phyloP scores from a whole-genome alignment of 2,113 vertebrate species.

The Pedetes capensis region DNA sequence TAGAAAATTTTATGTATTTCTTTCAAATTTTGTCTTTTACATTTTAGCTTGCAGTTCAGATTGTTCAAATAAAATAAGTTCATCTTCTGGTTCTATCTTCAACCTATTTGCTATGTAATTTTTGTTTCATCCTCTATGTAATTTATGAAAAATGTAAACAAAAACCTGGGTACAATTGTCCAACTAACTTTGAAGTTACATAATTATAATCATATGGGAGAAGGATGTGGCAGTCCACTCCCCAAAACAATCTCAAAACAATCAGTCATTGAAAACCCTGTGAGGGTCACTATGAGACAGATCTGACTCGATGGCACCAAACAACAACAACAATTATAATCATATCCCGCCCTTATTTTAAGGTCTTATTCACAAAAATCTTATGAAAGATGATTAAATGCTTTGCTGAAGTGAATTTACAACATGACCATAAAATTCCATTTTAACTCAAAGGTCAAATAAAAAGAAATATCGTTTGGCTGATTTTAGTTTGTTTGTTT shows the following conservation, averaged over 20 bases:
- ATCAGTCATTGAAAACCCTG: no score
- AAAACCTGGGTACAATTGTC: neutral
- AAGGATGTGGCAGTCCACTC: no score
- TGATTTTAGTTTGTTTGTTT: neutral
- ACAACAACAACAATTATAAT: neutral
- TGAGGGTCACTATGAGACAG: no score
- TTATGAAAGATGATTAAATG: neutral
- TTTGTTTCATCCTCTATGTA: neutral
- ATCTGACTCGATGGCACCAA: no score
- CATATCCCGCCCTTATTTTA: neutral
- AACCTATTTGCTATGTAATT: neutral
- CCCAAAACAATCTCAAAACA: no score
- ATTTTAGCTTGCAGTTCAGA: neutral
- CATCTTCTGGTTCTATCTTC: neutral
- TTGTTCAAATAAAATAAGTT: neutral
- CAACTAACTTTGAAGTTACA: neutral
- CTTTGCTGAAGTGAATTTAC: conserved; percentile 18
- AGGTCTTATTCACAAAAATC: neutral
- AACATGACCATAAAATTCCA: neutral
- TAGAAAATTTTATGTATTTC: neutral
- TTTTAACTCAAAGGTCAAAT: neutral
- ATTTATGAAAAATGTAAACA: neutral
- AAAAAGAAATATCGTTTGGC: neutral
- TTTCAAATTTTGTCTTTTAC: neutral
- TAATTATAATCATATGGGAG: neutral